Percentiles rank a stretch among this genome's conserved stretches.
Evolutionary conservation across 2,113 vertebrate genomes (phyloP).

Genomic region (Catharus bicknelli): DNA sequence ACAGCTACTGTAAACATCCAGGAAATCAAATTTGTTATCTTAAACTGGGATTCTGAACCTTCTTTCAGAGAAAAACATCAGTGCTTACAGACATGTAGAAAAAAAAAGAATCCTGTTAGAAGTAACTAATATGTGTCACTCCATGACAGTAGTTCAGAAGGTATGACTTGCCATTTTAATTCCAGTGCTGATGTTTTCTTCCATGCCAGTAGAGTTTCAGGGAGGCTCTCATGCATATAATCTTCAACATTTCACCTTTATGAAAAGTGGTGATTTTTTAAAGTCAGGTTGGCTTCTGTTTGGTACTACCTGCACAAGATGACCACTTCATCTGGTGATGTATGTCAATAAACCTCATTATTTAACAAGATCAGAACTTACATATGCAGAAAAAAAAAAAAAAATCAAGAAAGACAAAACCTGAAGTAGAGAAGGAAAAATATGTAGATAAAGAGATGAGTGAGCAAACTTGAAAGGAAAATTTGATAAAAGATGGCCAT

Average conservation of each 20-base stretch:
- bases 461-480: neutral
- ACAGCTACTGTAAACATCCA: neutral
- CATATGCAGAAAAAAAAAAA: neutral
- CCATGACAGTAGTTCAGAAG: neutral
- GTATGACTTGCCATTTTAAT: neutral
- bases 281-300: neutral
- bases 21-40: neutral
- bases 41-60: neutral
- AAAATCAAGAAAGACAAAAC: neutral
- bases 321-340: neutral
- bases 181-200: neutral
- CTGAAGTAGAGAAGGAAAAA: neutral
- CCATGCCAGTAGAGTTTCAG: neutral
- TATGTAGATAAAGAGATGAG: neutral
- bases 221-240: rapidly evolving
- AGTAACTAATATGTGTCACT: neutral
- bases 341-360: neutral
- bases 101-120: neutral
- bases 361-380: neutral
- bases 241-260: neutral
- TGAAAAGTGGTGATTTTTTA: neutral
- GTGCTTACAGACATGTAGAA: neutral
- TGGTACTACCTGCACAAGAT: neutral
- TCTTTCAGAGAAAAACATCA: neutral
- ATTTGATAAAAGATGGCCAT: neutral